Conservation (phyloP, 1,140 invertebrate genomes). For the Hermatobates lingyangjiaoensis region DNA sequence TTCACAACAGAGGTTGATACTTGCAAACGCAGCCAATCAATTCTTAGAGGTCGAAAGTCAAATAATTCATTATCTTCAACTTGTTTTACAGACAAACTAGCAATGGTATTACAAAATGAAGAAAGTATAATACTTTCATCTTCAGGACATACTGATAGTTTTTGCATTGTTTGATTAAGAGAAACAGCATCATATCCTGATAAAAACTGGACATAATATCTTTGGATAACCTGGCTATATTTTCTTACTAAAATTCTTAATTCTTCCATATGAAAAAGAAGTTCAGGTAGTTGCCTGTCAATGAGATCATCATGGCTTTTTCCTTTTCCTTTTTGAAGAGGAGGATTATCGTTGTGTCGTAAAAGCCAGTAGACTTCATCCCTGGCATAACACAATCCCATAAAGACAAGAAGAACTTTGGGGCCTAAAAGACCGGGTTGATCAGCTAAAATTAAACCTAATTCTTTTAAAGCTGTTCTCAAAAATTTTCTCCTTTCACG, state of each 20-base stretch:
- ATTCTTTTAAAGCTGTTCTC: constrained; percentile 82
- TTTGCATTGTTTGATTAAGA: constrained; percentile 79
- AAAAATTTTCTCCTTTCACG: constrained; percentile 91
- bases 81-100: constrained; percentile 78
- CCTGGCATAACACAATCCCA: constrained; percentile 81
- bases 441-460: constrained; percentile 88
- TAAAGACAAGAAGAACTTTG: constrained; percentile 83
- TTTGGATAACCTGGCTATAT: constrained; percentile 90
- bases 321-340: constrained; percentile 63
- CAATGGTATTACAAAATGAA: constrained; percentile 77
- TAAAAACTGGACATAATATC: constrained; percentile 95
- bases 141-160: constrained; percentile 66
- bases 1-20: constrained; percentile 79
- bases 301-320: constrained; percentile 76
- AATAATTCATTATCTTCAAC: constrained; percentile 92
- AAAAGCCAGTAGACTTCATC: constrained; percentile 96
- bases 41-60: constrained; percentile 81
- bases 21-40: constrained; percentile 96
- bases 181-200: constrained; percentile 87
- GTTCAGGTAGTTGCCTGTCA: constrained; percentile 85
- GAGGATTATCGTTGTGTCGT: constrained; percentile 88
- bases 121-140: constrained; percentile 89
- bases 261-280: constrained; percentile 97
- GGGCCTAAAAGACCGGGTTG: constrained; percentile 93
- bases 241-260: constrained; percentile 75